Evolutionary conservation across 2,113 vertebrate species (phyloP).

Genomic region (Melanerpes aurifrons): DNA sequence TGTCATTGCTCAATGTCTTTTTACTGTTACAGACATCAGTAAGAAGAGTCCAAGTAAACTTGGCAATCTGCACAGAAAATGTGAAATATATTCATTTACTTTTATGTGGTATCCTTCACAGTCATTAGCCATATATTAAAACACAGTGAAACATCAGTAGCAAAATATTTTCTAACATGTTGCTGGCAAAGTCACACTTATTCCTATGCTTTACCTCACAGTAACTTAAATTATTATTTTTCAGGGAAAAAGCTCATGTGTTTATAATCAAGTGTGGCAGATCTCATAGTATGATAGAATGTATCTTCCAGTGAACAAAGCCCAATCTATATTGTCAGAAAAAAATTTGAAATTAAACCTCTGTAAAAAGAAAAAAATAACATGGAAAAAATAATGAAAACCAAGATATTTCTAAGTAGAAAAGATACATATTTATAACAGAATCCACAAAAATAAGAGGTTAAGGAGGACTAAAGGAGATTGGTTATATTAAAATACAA

Average conservation of each 20-base stretch:
- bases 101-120: not conserved
- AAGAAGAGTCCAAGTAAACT: not conserved
- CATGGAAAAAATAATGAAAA: not conserved
- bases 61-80: not conserved
- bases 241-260: not conserved
- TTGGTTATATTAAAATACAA: not conserved
- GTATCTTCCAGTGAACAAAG: not conserved
- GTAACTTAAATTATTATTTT: not conserved
- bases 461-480: not conserved
- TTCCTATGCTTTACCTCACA: not conserved
- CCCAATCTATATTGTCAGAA: not conserved
- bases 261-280: not conserved
- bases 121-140: not conserved
- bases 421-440: not conserved
- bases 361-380: not conserved
- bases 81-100: not conserved
- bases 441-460: not conserved
- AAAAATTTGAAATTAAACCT: not conserved
- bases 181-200: not conserved
- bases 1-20: not conserved
- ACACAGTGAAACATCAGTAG: not conserved
- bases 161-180: not conserved
- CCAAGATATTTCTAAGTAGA: not conserved
- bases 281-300: not conserved
- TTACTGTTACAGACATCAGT: not conserved